These are phyloP conservation scores for Escarpia spicata DNA, from an alignment of 2,888 invertebrate species.

Conservation along the genomic window DNA sequence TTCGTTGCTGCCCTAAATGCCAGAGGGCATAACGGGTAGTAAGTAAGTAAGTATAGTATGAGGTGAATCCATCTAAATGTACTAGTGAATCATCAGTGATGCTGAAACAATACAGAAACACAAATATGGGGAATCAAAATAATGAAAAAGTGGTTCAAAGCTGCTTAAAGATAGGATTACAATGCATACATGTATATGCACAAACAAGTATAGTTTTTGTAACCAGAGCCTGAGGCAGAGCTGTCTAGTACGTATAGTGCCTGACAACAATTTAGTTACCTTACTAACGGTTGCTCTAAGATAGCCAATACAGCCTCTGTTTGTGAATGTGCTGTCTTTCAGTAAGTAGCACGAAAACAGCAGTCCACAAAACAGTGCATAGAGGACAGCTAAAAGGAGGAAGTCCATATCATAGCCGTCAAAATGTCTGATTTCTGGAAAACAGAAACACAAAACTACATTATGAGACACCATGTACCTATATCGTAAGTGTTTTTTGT, in stretches of 20 bases:
- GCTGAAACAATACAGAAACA: neutral
- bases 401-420: neutral
- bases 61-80: neutral
- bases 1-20: too few relatives aligned
- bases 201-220: neutral
- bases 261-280: neutral
- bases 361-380: neutral
- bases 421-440: neutral
- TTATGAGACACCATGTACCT: too few relatives aligned
- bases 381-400: neutral
- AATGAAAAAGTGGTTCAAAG: neutral
- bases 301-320: neutral
- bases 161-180: neutral
- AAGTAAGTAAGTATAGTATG: too few relatives aligned
- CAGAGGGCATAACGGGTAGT: too few relatives aligned
- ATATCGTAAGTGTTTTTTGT: too few relatives aligned
- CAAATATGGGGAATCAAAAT: neutral
- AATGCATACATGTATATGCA: neutral
- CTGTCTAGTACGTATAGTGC: too few relatives aligned
- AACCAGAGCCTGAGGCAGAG: neutral
- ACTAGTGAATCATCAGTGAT: neutral
- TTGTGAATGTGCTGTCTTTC: neutral
- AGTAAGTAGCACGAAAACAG: neutral
- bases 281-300: neutral
- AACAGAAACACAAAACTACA: neutral